phyloP scores from a whole-genome alignment of 2,888 invertebrate genomes.

The Spialia ferax region DNA sequence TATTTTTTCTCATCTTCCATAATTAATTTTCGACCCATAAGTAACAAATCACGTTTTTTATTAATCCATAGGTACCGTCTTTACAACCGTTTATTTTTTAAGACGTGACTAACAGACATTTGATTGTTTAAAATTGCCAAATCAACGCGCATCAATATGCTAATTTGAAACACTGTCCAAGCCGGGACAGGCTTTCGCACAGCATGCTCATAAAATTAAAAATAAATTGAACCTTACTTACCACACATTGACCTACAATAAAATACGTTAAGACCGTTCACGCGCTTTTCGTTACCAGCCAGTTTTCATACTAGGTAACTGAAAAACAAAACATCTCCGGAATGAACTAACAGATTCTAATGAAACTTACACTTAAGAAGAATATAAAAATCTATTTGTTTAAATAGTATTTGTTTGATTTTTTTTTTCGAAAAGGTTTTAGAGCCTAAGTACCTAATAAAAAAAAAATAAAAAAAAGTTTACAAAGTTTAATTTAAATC shows the following conservation, averaged over 20 bases:
- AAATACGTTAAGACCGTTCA: too few species aligned
- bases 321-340: too few species aligned
- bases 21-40: constrained; percentile 9
- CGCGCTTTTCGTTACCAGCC: too few species aligned
- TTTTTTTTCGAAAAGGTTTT: too few species aligned
- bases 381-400: too few species aligned
- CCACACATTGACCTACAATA: constrained; percentile 9
- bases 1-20: background rate
- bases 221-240: constrained; percentile 18
- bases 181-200: constrained; percentile 6
- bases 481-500: too few species aligned
- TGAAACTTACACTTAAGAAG: too few species aligned
- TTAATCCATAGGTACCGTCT: background rate
- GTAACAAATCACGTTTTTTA: constrained; percentile 5
- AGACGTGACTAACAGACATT: constrained; percentile 15
- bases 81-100: background rate
- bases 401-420: too few species aligned
- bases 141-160: constrained; percentile 5
- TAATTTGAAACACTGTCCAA: constrained; percentile 16
- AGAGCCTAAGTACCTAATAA: too few species aligned
- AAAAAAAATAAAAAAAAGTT: too few species aligned
- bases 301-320: too few species aligned
- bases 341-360: too few species aligned
- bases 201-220: constrained; percentile 8
- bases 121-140: constrained; percentile 19